These are phyloP conservation scores for Cydia pomonella DNA, from an alignment of 1,140 invertebrate genomes.

Conservation along the genomic window DNA sequence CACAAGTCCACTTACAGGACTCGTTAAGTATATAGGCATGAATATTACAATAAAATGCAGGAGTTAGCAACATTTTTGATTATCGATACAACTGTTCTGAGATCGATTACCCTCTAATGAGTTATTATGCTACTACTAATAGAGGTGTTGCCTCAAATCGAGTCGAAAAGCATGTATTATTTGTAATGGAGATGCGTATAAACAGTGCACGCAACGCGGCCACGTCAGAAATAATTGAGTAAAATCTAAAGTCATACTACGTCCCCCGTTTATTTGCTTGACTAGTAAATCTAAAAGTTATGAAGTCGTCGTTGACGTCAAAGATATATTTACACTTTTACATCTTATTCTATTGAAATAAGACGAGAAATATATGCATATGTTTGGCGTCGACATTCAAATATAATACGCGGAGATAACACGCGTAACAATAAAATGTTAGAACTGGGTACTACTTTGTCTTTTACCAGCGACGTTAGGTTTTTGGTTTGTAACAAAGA, in stretches of 20 bases:
- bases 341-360: conserved; percentile 1
- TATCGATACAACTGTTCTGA: conserved; percentile 50
- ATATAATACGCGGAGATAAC: too few species aligned
- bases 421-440: too few species aligned
- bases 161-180: conserved; percentile 41
- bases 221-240: neutral
- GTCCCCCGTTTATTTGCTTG: neutral
- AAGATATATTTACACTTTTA: conserved; percentile 5
- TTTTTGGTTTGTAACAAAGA: too few species aligned
- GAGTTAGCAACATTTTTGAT: conserved; percentile 66
- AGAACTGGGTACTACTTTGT: too few species aligned
- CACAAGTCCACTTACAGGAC: conserved; percentile 2
- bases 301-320: neutral
- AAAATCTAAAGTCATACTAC: neutral
- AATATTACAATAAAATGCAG: conserved; percentile 37
- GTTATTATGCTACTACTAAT: conserved; percentile 48
- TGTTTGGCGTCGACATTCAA: neutral
- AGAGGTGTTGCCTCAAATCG: conserved; percentile 45
- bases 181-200: conserved; percentile 45
- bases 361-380: conserved; percentile 8
- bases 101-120: conserved; percentile 56
- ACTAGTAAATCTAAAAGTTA: neutral
- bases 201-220: conserved; percentile 14
- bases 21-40: conserved; percentile 14
- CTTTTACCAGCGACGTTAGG: too few species aligned